Conservation (phyloP, 2,888 invertebrate genomes). For the Agriopis marginaria region DNA sequence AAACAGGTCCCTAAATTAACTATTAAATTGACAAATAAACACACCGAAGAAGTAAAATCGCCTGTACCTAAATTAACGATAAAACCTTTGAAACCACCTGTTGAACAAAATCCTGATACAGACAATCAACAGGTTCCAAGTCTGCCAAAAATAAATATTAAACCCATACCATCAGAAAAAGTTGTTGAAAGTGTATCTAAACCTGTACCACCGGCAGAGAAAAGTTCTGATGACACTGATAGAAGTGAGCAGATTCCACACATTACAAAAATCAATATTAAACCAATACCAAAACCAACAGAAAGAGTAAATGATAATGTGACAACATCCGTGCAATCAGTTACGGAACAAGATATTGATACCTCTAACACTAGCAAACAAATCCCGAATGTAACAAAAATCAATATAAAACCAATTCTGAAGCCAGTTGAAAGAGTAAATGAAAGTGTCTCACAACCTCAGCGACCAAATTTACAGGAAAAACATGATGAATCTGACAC, state of each 20-base stretch:
- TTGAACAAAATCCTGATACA: slow-evolving; percentile 44
- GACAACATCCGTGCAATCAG: neutral
- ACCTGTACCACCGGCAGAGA: slow-evolving; percentile 4
- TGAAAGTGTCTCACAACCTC: slow-evolving; percentile 43
- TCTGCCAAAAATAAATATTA: slow-evolving; percentile 73
- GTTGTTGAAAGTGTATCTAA: slow-evolving; percentile 51
- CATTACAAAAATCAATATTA: slow-evolving; percentile 72
- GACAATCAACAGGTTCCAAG: slow-evolving; percentile 58
- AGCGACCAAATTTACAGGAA: neutral
- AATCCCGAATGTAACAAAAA: slow-evolving; percentile 68
- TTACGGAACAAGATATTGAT: neutral
- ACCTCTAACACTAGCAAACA: slow-evolving; percentile 51
- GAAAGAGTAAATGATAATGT: slow-evolving; percentile 59
- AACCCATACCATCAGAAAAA: slow-evolving; percentile 65
- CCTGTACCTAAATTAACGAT: slow-evolving; percentile 78
- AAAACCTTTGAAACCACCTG: slow-evolving; percentile 67
- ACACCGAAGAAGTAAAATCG: slow-evolving; percentile 71
- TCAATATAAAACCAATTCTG: slow-evolving; percentile 78
- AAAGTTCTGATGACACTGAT: slow-evolving; percentile 40
- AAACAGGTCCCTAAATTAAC: slow-evolving; percentile 84
- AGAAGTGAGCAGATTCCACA: slow-evolving; percentile 58
- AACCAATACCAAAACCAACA: slow-evolving; percentile 71
- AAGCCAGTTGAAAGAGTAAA: slow-evolving; percentile 63
- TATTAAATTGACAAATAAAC: slow-evolving; percentile 76
- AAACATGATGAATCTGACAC: slow-evolving; percentile 39